Evolutionary conservation across 2,888 invertebrate genomes (phyloP), one percentile per base, ranked within the genome.

Genomic region (Drosophila quinaria): DNA sequence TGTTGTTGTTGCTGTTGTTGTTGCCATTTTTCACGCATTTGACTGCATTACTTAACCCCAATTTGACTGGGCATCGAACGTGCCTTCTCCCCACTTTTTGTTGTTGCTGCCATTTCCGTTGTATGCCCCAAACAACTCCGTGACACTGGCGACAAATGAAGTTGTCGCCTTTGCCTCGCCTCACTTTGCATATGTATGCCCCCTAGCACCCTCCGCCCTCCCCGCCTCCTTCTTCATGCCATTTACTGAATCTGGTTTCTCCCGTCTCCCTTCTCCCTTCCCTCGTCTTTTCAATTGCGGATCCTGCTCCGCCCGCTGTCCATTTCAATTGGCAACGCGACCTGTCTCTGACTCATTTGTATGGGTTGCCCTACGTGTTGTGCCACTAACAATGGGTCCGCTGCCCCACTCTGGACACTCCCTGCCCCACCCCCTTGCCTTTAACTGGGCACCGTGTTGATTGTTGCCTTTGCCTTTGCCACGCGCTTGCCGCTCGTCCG

Each of bases 11-110:
- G 37, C 19, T 19, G 19, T 42, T 47, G 42, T 13, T 19, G 39
- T 52, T 58, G 80, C 70, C 78, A 81, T 82, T 78, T 84, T 86
- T 84, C 80, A 87, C 81, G 82, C 85, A 88, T 80, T 83, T 81
- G 84, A 83, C 80, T 79, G 81, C 83, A 77, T 89, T 82, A 80
- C 89, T 90, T 90, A 90, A 88, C 91, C 91, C 82, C 91, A 89
- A 90, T 90, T 87, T 79, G 81, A 67, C 66, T 74, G 78, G 72
- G 73, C 87, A 76, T 85, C 89, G 82, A 76, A 87, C 89, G 82
- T 86, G 78, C 60, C 44, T 51, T 29, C 25, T 22, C 66, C 67
- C 55, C 42, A 37, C 46, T 56, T 11, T 39, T 60, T 9, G 22
- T 31, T 55, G 10, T 59, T 29, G 49, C 37, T 33, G 70, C 33